Conservation (phyloP, 1,140 invertebrate genomes). For the Protaetia brevitarsis region DNA sequence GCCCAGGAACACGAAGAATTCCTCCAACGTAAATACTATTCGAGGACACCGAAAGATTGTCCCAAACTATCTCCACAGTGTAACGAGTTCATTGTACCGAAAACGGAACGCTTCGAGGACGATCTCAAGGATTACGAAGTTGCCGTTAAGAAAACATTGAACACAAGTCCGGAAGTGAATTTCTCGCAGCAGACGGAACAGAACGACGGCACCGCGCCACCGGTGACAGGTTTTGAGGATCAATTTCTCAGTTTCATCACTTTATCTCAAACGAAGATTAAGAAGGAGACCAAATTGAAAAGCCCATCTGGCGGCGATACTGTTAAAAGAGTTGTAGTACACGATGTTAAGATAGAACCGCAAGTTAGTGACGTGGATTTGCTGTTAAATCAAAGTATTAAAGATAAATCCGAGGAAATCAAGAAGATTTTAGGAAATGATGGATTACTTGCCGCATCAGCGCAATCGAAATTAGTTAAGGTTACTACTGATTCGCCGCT, state of each 20-base stretch:
- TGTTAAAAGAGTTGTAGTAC: background rate
- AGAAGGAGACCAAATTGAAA: background rate
- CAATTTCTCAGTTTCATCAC: conserved; percentile 19
- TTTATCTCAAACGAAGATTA: background rate
- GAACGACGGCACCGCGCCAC: background rate
- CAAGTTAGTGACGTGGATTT: background rate
- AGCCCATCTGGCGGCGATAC: background rate
- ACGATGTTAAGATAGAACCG: background rate
- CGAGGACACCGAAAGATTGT: background rate
- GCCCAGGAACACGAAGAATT: conserved; percentile 39
- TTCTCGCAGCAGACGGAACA: background rate
- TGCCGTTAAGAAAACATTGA: conserved; percentile 19
- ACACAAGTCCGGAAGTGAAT: background rate
- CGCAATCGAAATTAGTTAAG: background rate
- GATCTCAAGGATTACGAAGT: conserved; percentile 13
- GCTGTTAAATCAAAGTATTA: background rate
- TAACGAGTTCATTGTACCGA: conserved; percentile 9
- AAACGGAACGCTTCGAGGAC: conserved; percentile 13
- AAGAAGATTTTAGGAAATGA: background rate
- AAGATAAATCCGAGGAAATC: background rate
- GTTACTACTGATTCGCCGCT: background rate
- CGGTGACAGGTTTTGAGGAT: background rate
- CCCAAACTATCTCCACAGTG: background rate
- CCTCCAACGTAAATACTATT: conserved; percentile 4
- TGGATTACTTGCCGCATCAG: background rate